These are phyloP conservation scores for Oncopeltus fasciatus DNA, from an alignment of 1,140 invertebrate genomes.

Conservation along the genomic window DNA sequence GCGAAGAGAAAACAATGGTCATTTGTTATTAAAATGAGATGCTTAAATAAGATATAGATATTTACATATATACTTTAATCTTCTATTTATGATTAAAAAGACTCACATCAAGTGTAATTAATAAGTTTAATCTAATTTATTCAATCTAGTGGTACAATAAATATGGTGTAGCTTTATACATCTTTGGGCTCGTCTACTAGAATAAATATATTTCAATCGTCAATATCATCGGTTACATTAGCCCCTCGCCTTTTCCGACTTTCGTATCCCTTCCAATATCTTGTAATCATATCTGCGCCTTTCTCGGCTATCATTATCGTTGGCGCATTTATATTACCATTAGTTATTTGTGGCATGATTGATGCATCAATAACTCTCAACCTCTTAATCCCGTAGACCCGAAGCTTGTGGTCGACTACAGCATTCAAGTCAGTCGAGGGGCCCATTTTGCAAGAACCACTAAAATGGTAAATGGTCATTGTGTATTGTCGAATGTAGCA, in stretches of 20 bases:
- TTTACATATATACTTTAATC: too few relatives aligned
- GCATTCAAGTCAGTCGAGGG: slow-evolving; percentile 54
- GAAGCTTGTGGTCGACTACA: slow-evolving; percentile 63
- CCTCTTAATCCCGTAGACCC: slow-evolving; percentile 58
- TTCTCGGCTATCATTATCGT: slow-evolving; percentile 90
- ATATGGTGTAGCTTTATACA: too few relatives aligned
- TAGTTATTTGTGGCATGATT: slow-evolving; percentile 66
- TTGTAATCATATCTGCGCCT: slow-evolving; percentile 71
- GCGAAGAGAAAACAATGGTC: too few relatives aligned
- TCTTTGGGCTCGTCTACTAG: too few relatives aligned
- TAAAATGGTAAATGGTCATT: slow-evolving; percentile 75
- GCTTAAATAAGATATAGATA: too few relatives aligned
- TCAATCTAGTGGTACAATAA: too few relatives aligned
- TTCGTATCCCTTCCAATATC: slow-evolving; percentile 38
- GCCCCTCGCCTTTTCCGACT: not conserved
- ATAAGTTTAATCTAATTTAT: too few relatives aligned
- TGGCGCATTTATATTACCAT: slow-evolving; percentile 73
- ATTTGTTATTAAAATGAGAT: too few relatives aligned
- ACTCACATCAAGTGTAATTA: too few relatives aligned
- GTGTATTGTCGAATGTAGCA: slow-evolving; percentile 63
- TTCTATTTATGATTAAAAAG: too few relatives aligned
- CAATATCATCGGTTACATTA: too few relatives aligned
- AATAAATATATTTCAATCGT: too few relatives aligned
- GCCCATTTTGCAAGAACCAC: slow-evolving; percentile 64
- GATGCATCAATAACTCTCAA: slow-evolving; percentile 66